Evolutionary conservation across 2,888 invertebrate species (phyloP).

Genomic region (Polia nebulosa): DNA sequence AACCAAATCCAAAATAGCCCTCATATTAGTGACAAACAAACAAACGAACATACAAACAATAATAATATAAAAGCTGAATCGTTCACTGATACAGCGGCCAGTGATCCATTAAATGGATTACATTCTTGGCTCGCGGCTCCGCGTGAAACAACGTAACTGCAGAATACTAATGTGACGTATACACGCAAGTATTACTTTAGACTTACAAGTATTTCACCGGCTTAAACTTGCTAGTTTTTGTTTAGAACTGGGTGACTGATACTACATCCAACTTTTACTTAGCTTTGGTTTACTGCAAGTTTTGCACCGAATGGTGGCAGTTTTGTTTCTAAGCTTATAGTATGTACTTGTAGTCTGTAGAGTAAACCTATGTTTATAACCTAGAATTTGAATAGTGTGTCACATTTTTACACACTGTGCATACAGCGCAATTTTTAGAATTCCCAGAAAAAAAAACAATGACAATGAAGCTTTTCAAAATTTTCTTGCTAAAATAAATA

Average conservation of each 20-base stretch:
- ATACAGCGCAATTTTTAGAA: too few relatives aligned
- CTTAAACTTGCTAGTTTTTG: constrained; percentile 22
- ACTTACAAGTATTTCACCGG: constrained; percentile 6
- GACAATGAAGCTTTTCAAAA: too few relatives aligned
- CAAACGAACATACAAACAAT: constrained; percentile 11
- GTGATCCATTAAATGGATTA: constrained; percentile 83
- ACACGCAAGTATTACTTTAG: not conserved
- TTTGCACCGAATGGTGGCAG: not conserved
- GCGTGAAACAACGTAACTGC: constrained; percentile 77
- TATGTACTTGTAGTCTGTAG: too few relatives aligned
- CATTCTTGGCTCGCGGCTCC: constrained; percentile 82
- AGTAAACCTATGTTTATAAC: too few relatives aligned
- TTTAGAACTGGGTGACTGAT: constrained; percentile 5
- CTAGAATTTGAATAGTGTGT: too few relatives aligned
- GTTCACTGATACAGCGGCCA: constrained; percentile 77
- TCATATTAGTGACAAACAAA: constrained; percentile 36
- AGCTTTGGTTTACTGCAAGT: not conserved
- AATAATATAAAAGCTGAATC: constrained; percentile 34
- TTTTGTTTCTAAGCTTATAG: too few relatives aligned
- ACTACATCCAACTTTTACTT: constrained; percentile 21
- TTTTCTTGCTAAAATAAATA: too few relatives aligned
- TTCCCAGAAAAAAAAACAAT: too few relatives aligned
- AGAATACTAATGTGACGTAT: constrained; percentile 71
- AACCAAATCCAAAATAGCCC: constrained; percentile 17
- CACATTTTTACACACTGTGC: too few relatives aligned